A percentile compares a stretch with the other conserved stretches of the same genome.
Evolutionary conservation across 2,888 invertebrate species (phyloP).

Genomic region (Papilio demoleus): DNA sequence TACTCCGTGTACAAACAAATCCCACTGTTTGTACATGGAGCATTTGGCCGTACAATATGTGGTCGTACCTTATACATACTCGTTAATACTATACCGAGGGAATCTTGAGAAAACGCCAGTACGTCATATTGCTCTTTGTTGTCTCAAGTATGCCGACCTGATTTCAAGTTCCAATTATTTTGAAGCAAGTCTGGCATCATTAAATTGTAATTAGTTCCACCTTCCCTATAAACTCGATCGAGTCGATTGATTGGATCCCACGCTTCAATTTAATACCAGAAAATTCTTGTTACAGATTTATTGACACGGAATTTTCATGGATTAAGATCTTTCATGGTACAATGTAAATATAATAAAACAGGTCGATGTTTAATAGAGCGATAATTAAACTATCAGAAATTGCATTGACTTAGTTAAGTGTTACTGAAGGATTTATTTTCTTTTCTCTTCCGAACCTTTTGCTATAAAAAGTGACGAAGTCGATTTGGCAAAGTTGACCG

Average conservation of each 20-base stretch:
- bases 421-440: no score
- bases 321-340: conserved; percentile 40
- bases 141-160: neutral
- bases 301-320: conserved; percentile 43
- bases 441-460: no score
- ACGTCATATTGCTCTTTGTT: neutral
- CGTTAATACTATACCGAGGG: no score
- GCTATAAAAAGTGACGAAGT: no score
- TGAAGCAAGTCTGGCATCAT: neutral
- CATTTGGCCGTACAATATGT: no score
- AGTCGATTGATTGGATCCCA: conserved; percentile 40
- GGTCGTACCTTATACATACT: no score
- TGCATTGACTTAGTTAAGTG: neutral
- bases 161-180: conserved; percentile 6
- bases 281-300: conserved; percentile 37
- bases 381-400: neutral
- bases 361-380: conserved; percentile 16
- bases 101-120: no score
- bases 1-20: no score
- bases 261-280: conserved; percentile 42
- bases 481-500: no score
- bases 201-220: conserved; percentile 39
- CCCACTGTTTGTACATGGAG: no score
- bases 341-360: conserved; percentile 32
- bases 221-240: conserved; percentile 37